Base-by-base conservation (phyloP, 2,113 vertebrate genomes). In the Toxotes jaculatrix region DNA sequence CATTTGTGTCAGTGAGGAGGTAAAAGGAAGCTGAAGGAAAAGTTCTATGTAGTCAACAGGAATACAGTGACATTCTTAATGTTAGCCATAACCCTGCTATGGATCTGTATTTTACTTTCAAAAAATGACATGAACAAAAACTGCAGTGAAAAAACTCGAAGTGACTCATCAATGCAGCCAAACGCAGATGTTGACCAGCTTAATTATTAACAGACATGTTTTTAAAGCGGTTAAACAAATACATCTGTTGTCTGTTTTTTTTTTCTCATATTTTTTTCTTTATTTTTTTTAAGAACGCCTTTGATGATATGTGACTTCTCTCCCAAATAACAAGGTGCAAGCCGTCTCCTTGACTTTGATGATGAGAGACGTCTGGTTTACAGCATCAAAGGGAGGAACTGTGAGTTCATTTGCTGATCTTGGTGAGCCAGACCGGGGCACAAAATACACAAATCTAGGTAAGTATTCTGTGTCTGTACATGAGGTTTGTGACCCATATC, bases 301-400 rank as follows among this genome's bases (percentile, higher is more conserved):
- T 84, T 86, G 74, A 87, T 82, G 67, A 69, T 38, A 73, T n/a
- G 40, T 32, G 69, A 86, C 74, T 70, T 56, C 49, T 82, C 65
- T 76, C 75, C 9, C 31, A 65, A 27, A 63, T 74, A 70, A 71
- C 64, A 62, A 75, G 53, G 40, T 10, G 7, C 47, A 6, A 53
- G 31, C 56, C 61, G n/a, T 62, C 72, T 62, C 4, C 43, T 59
- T 40, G 73, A 42, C 68, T 84, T 34, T 60, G 60, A 82, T 57
- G 40, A 13, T 34, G 53, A 77, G 36, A 51, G 31, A 73, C 38
- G 51, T 74, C 61, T 57, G 56, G 63, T 79, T 62, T 60, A 16
- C 42, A 0, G 74, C 73, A 83, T 89, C 86, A 91, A 86, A 88
- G 75, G 31, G 34, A 86, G 69, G 34, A 64, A 61, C 42, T 53